These are phyloP conservation scores for Premnoplex brunnescens DNA, from an alignment of 2,797 vertebrate species.

Conservation along the genomic window DNA sequence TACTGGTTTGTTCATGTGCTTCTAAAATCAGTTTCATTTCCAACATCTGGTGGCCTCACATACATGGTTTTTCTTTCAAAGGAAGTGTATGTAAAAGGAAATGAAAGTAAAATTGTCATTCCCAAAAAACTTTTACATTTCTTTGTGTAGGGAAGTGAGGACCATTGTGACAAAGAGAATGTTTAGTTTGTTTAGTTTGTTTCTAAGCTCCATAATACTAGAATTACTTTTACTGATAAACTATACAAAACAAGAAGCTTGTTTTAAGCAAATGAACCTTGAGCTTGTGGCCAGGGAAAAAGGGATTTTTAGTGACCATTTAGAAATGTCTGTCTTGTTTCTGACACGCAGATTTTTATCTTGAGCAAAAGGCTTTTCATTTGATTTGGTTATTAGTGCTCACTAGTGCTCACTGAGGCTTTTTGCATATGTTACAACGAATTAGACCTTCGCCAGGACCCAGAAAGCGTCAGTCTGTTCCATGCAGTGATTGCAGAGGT, in stretches of 20 bases:
- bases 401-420: conserved; percentile 11
- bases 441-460: conserved; percentile 87
- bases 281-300: background rate
- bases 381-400: background rate
- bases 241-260: background rate
- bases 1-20: background rate
- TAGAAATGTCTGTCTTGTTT: background rate
- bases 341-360: background rate
- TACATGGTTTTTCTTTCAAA: background rate
- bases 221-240: background rate
- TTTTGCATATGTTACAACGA: conserved; percentile 51
- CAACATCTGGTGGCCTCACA: background rate
- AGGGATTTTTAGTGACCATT: background rate
- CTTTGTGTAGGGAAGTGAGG: background rate
- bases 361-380: background rate
- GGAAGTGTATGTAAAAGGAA: background rate
- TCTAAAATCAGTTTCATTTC: background rate
- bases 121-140: background rate
- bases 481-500: conserved; percentile 84
- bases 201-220: background rate
- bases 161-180: background rate
- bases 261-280: background rate
- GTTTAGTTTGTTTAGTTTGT: background rate
- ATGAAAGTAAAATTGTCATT: background rate
- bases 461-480: conserved; percentile 82